Evolutionary conservation across 2,113 vertebrate genomes (phyloP).

Genomic region (Hyperopisus bebe): DNA sequence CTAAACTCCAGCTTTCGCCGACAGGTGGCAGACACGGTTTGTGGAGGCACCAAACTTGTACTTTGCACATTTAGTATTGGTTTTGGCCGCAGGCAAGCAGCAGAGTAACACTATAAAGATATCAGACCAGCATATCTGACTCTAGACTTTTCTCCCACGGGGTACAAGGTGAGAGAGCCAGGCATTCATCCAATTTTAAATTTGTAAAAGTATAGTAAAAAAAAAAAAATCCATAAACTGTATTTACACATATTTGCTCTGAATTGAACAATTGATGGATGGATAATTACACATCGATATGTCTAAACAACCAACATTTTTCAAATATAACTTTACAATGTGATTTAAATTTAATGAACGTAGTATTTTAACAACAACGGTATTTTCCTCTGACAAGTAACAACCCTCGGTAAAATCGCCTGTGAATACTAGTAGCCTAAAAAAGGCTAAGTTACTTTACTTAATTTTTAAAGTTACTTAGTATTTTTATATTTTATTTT

Average conservation of each 20-base stretch:
- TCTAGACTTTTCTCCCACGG: neutral
- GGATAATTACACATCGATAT: neutral
- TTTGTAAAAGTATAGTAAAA: neutral
- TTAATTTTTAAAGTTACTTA: too few species aligned
- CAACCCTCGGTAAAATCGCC: neutral
- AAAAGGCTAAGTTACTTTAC: neutral
- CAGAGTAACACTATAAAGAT: neutral
- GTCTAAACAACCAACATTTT: neutral
- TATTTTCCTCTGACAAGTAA: neutral
- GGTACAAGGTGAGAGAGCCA: neutral
- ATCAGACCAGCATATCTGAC: neutral
- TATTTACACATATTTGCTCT: neutral
- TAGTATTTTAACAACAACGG: neutral
- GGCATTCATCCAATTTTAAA: neutral
- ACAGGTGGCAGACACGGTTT: conserved; percentile 53
- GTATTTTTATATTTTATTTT: neutral
- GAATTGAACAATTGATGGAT: neutral
- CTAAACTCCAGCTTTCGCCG: conserved; percentile 52
- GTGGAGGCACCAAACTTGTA: conserved; percentile 58
- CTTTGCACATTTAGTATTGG: conserved; percentile 24
- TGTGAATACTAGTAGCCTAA: neutral
- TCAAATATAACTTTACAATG: neutral
- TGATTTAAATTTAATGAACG: neutral
- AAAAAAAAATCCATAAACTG: too few species aligned
- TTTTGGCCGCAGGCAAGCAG: neutral